These are phyloP conservation scores for Peromyscus eremicus DNA, from an alignment of 2,797 vertebrate species.

Conservation along the genomic window DNA sequence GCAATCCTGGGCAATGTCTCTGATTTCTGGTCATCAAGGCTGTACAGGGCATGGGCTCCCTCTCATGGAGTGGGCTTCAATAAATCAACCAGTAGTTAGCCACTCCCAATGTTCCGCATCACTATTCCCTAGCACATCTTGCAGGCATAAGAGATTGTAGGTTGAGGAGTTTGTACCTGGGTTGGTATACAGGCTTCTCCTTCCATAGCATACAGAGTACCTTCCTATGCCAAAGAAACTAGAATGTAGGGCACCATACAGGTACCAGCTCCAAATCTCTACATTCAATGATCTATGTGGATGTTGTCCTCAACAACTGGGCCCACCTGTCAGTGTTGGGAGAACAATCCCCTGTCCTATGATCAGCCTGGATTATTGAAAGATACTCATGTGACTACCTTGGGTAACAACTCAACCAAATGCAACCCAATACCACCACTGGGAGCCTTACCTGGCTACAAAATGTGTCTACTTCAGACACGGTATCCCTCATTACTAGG, in stretches of 20 bases:
- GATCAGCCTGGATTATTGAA: not conserved
- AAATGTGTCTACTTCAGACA: not conserved
- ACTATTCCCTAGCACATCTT: too few species aligned
- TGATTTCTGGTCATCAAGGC: not conserved
- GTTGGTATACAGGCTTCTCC: not conserved
- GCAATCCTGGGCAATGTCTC: not conserved
- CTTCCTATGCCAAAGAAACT: not conserved
- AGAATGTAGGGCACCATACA: not conserved
- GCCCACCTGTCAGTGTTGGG: not conserved
- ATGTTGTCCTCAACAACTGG: not conserved
- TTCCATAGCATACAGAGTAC: not conserved
- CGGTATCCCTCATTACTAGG: not conserved
- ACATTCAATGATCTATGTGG: not conserved
- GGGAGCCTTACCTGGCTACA: not conserved
- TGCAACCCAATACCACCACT: not conserved
- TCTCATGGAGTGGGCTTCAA: too few species aligned
- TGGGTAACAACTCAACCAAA: not conserved
- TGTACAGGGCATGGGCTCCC: too few species aligned
- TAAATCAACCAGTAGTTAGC: too few species aligned
- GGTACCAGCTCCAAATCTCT: not conserved
- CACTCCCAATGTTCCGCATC: not conserved
- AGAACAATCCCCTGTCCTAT: not conserved
- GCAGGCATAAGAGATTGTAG: not conserved
- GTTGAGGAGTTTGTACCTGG: not conserved
- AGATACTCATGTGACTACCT: not conserved